These are phyloP conservation scores for Clitarchus hookeri DNA, from an alignment of 2,888 invertebrate species.

Conservation along the genomic window DNA sequence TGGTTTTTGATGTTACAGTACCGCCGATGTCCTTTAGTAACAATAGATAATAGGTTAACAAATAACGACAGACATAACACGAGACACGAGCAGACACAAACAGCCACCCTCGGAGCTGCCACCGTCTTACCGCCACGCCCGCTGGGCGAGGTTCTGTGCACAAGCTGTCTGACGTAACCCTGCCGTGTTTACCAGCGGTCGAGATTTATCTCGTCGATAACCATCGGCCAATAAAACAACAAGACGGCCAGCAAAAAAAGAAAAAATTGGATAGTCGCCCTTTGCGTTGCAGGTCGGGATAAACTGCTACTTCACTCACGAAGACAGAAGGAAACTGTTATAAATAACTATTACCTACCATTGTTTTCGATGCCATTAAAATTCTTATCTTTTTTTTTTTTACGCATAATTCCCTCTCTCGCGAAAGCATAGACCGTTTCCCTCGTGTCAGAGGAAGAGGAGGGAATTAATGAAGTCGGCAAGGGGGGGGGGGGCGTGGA, in stretches of 20 bases:
- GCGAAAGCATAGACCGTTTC: neutral
- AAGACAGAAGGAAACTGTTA: neutral
- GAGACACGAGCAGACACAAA: no score
- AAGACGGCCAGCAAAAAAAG: neutral
- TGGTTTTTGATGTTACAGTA: no score
- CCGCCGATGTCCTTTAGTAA: no score
- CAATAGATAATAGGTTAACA: no score
- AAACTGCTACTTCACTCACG: neutral
- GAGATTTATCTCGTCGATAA: neutral
- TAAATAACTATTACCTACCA: conserved; percentile 10
- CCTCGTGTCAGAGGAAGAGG: neutral
- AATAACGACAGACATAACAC: no score
- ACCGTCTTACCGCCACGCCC: neutral
- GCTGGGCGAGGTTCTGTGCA: neutral
- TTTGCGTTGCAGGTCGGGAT: neutral
- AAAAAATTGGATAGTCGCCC: neutral
- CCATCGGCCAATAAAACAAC: neutral
- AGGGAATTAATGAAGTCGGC: neutral
- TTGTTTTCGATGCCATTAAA: conserved; percentile 2
- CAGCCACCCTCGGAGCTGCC: no score
- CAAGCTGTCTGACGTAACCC: neutral
- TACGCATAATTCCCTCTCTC: neutral
- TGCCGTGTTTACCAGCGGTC: neutral
- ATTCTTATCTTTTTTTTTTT: neutral
- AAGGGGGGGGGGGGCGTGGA: no score